These are phyloP conservation scores for Chironomus riparius DNA, from an alignment of 2,888 invertebrate species.

Conservation along the genomic window DNA sequence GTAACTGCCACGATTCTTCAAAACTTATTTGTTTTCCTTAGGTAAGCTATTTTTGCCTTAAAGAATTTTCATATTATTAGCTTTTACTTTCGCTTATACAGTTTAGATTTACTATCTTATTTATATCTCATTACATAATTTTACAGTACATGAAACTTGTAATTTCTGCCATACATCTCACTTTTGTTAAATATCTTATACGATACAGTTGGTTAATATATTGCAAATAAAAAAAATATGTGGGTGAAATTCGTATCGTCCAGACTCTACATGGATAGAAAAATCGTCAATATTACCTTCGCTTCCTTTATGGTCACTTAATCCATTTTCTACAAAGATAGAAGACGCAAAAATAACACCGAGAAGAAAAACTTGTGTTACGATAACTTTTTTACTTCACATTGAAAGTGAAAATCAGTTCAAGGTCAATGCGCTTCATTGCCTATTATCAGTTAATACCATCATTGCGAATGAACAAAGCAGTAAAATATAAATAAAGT, in stretches of 20 bases:
- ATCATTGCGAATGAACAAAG: neutral
- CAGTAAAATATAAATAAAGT: neutral
- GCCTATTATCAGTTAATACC: slow-evolving; percentile 1
- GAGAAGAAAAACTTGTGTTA: neutral
- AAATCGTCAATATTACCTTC: neutral
- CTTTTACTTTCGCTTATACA: too few species aligned
- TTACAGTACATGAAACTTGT: too few species aligned
- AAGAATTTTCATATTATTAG: too few species aligned
- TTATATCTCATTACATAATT: too few species aligned
- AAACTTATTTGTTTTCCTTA: too few species aligned
- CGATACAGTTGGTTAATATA: neutral
- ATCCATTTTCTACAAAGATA: neutral
- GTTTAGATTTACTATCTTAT: too few species aligned
- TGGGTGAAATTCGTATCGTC: neutral
- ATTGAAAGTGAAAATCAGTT: slow-evolving; percentile 10
- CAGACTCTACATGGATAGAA: neutral
- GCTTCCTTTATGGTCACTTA: neutral
- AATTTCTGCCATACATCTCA: too few species aligned
- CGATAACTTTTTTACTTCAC: neutral
- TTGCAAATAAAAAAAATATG: neutral
- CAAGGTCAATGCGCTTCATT: slow-evolving; percentile 19
- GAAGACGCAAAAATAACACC: neutral
- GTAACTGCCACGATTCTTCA: neutral
- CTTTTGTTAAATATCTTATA: too few species aligned
- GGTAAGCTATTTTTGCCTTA: too few species aligned